These are phyloP conservation scores for Whitmania pigra DNA, from an alignment of 1,140 invertebrate species.

Conservation along the genomic window DNA sequence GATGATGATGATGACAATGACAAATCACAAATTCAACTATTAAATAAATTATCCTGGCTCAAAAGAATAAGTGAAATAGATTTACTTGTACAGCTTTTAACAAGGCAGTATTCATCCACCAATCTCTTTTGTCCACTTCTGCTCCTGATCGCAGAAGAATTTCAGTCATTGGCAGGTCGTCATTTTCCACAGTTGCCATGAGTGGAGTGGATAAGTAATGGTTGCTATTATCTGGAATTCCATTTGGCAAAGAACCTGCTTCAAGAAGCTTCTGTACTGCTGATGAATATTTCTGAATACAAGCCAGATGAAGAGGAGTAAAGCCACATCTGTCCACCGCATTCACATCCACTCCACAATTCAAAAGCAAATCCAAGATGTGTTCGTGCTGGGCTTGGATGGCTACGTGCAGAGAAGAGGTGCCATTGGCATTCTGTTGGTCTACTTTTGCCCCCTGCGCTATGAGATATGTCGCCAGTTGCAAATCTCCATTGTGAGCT, in stretches of 20 bases:
- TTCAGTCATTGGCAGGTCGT: slow-evolving; percentile 20
- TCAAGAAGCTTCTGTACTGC: slow-evolving; percentile 12
- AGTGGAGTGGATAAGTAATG: slow-evolving; percentile 23
- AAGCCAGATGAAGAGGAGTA: slow-evolving; percentile 44
- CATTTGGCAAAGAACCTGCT: slow-evolving; percentile 15
- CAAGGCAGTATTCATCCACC: slow-evolving; percentile 25
- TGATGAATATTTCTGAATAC: background rate
- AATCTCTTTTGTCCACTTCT: slow-evolving; percentile 23
- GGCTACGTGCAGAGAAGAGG: slow-evolving; percentile 64
- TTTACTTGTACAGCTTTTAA: slow-evolving; percentile 22
- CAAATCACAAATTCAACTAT: background rate
- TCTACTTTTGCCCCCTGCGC: slow-evolving; percentile 17
- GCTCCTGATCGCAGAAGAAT: slow-evolving; percentile 20
- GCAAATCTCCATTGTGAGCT: background rate
- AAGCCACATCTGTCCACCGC: slow-evolving; percentile 61
- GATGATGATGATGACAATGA: background rate
- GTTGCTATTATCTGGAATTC: slow-evolving; percentile 14
- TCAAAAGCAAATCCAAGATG: slow-evolving; percentile 59
- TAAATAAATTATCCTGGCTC: no score
- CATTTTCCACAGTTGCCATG: slow-evolving; percentile 23
- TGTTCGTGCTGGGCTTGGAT: slow-evolving; percentile 76
- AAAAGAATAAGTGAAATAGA: background rate
- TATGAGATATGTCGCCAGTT: slow-evolving; percentile 13
- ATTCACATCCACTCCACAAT: slow-evolving; percentile 75
- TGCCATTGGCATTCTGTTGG: slow-evolving; percentile 18